These are phyloP conservation scores for Idaea aversata DNA, from an alignment of 2,888 invertebrate species.

Conservation along the genomic window DNA sequence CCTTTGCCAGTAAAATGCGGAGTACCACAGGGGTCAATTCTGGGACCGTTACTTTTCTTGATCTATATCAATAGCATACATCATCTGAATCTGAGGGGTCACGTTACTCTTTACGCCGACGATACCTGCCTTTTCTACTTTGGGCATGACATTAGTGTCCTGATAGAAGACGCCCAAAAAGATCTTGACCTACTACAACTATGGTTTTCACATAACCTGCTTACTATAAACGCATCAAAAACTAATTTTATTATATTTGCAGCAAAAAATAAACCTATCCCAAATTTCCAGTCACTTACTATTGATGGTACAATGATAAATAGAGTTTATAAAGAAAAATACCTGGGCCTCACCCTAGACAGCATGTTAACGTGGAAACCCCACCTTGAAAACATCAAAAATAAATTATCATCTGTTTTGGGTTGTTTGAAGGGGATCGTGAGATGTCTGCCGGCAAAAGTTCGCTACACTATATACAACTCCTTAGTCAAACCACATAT, in stretches of 20 bases:
- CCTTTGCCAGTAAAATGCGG: conserved; percentile 5
- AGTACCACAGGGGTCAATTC: conserved; percentile 13
- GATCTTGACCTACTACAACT: conserved; percentile 19
- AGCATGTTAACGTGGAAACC: no score
- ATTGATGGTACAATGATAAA: no score
- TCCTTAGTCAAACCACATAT: no score
- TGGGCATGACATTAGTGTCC: conserved; percentile 11
- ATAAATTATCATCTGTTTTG: no score
- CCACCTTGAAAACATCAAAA: no score
- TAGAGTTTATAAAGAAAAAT: no score
- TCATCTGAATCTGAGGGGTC: conserved; percentile 7
- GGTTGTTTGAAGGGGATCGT: no score
- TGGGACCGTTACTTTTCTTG: conserved; percentile 10
- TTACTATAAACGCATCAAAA: conserved; percentile 20
- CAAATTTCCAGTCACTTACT: background rate
- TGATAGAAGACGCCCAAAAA: conserved; percentile 15
- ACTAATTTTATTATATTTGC: conserved; percentile 19
- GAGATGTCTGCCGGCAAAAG: no score
- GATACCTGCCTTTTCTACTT: conserved; percentile 22
- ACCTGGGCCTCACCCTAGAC: no score
- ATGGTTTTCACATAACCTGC: conserved; percentile 23
- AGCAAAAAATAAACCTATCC: conserved; percentile 4
- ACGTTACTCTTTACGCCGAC: background rate
- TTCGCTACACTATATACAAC: no score
- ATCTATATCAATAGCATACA: conserved; percentile 8